These are phyloP conservation scores for Apocheima hispidaria DNA, from an alignment of 2,888 invertebrate species.

Conservation along the genomic window DNA sequence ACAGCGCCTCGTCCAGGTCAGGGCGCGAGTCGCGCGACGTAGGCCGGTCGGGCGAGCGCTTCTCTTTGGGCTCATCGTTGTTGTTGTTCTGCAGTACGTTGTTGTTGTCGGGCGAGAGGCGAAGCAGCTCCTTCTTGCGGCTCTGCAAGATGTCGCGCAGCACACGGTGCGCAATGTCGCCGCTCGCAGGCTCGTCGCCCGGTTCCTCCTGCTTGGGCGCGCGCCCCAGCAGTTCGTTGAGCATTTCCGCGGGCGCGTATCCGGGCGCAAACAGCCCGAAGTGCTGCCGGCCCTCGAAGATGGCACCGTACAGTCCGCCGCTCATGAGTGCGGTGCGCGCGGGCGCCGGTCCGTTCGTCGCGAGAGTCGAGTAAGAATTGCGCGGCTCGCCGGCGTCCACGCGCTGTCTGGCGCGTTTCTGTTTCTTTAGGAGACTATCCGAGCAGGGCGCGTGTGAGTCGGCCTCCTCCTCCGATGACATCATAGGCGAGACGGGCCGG, in stretches of 20 bases:
- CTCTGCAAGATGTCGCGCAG: slow-evolving; percentile 96
- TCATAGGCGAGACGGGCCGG: slow-evolving; percentile 94
- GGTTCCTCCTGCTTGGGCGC: slow-evolving; percentile 90
- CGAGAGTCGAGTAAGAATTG: slow-evolving; percentile 92
- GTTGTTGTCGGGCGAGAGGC: slow-evolving; percentile 87
- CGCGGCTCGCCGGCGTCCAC: slow-evolving; percentile 98
- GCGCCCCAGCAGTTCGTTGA: slow-evolving; percentile 94
- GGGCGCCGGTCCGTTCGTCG: slow-evolving; percentile 85
- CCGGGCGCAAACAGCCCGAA: slow-evolving; percentile 94
- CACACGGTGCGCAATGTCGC: slow-evolving; percentile 92
- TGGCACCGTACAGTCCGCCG: slow-evolving; percentile 94
- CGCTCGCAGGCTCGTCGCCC: slow-evolving; percentile 82
- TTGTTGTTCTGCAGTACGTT: slow-evolving; percentile 86
- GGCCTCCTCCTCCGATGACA: slow-evolving; percentile 99
- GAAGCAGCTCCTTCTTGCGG: slow-evolving; percentile 93
- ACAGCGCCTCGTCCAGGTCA: slow-evolving; percentile 87
- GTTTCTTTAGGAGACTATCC: slow-evolving; percentile 96
- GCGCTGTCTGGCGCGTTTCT: slow-evolving; percentile 97
- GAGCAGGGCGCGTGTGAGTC: slow-evolving; percentile 97
- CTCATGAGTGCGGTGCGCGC: slow-evolving; percentile 92
- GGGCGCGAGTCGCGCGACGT: slow-evolving; percentile 88
- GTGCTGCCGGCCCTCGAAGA: slow-evolving; percentile 93
- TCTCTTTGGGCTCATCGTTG: slow-evolving; percentile 85
- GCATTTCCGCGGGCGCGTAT: slow-evolving; percentile 96
- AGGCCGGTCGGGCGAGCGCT: slow-evolving; percentile 87